phyloP scores from a whole-genome alignment of 2,888 invertebrate genomes.

The Dione vanillae region DNA sequence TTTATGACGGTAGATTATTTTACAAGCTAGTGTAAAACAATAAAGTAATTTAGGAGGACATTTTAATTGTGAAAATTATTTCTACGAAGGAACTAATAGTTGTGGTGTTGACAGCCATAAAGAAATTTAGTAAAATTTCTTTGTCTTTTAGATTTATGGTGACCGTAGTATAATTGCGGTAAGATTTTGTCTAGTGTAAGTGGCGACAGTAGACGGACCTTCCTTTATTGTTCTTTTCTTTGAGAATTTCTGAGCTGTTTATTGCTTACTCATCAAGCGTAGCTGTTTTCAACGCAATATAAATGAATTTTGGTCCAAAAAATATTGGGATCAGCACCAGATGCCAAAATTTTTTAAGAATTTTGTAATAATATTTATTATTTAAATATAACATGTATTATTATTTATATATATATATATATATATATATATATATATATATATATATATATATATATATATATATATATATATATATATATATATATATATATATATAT shows the following conservation, averaged over 20 bases:
- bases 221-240: slow-evolving; percentile 64
- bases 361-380: no score
- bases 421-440: no score
- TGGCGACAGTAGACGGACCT: slow-evolving; percentile 55
- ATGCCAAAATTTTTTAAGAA: background rate
- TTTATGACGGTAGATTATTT: slow-evolving; percentile 3
- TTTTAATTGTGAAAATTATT: slow-evolving; percentile 33
- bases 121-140: slow-evolving; percentile 59
- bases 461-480: no score
- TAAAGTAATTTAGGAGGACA: slow-evolving; percentile 28
- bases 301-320: background rate
- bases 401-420: no score
- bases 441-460: no score
- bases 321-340: background rate
- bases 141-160: slow-evolving; percentile 71
- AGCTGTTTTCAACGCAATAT: slow-evolving; percentile 14
- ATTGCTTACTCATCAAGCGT: slow-evolving; percentile 42
- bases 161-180: slow-evolving; percentile 74
- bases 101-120: slow-evolving; percentile 73
- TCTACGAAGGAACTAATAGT: slow-evolving; percentile 35
- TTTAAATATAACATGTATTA: no score
- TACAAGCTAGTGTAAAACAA: slow-evolving; percentile 26
- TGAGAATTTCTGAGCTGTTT: slow-evolving; percentile 63
- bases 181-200: slow-evolving; percentile 64
- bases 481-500: no score